Evolutionary conservation across 2,797 vertebrate genomes (phyloP).

Genomic region (Thaleichthys pacificus): DNA sequence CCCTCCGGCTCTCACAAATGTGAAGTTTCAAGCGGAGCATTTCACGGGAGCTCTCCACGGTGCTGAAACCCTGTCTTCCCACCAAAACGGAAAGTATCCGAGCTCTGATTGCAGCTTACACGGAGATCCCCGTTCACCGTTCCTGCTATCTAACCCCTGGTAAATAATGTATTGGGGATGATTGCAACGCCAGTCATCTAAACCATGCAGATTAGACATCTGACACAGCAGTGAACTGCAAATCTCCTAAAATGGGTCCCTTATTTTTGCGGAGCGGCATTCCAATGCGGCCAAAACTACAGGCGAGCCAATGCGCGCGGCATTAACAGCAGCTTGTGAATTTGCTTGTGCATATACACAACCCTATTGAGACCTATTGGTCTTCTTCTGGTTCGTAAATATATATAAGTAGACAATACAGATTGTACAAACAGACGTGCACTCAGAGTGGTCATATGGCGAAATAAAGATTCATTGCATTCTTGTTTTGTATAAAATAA

Average conservation of each 20-base stretch:
- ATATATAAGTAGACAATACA: too few species aligned
- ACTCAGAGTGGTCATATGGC: too few species aligned
- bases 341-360: neutral
- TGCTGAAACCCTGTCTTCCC: neutral
- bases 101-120: neutral
- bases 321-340: neutral
- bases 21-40: neutral
- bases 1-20: neutral
- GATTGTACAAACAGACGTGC: too few species aligned
- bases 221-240: neutral
- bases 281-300: neutral
- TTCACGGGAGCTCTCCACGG: conserved; percentile 1
- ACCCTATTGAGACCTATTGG: neutral
- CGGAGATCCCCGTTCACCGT: neutral
- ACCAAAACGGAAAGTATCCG: neutral
- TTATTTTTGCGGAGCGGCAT: neutral
- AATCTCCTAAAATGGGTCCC: conserved; percentile 1
- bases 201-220: neutral
- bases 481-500: neutral
- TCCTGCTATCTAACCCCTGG: neutral
- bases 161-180: neutral
- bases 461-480: neutral
- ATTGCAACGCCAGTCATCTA: neutral
- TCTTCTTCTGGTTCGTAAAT: too few species aligned
- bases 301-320: neutral